A percentile compares a stretch with the other conserved stretches of the same genome.
Conservation (phyloP, 1,140 invertebrate genomes). For the Anagrus nilaparvatae region DNA sequence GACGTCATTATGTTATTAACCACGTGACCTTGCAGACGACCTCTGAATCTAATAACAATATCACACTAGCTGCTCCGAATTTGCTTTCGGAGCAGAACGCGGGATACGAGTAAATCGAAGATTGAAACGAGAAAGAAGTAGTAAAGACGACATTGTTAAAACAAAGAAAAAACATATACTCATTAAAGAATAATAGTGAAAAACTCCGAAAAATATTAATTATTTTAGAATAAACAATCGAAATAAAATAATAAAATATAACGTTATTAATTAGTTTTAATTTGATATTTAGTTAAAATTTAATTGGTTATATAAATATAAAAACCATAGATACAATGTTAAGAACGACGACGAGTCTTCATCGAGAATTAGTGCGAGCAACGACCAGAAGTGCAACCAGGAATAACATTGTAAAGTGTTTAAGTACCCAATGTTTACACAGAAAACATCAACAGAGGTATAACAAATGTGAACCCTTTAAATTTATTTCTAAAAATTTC, state of each 20-base stretch:
- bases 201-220: neutral
- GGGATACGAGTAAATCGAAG: neutral
- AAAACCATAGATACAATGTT: too few relatives aligned
- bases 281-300: too few relatives aligned
- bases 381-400: slow-evolving; percentile 47
- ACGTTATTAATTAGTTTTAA: too few relatives aligned
- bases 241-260: too few relatives aligned
- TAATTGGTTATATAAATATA: too few relatives aligned
- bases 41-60: too few relatives aligned
- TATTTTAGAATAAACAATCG: slow-evolving; percentile 6
- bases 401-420: slow-evolving; percentile 47
- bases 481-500: too few relatives aligned
- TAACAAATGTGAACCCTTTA: too few relatives aligned
- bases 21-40: slow-evolving; percentile 39
- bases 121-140: neutral
- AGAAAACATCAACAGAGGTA: slow-evolving; percentile 53
- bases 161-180: too few relatives aligned
- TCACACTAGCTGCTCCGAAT: slow-evolving; percentile 23
- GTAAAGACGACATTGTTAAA: too few relatives aligned
- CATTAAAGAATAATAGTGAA: neutral
- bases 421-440: slow-evolving; percentile 49
- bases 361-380: slow-evolving; percentile 51
- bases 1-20: too few relatives aligned
- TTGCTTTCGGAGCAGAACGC: slow-evolving; percentile 14
- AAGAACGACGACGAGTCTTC: slow-evolving; percentile 45